Evolutionary conservation across 2,888 invertebrate species (phyloP).

Genomic region (Apodemia mormo): DNA sequence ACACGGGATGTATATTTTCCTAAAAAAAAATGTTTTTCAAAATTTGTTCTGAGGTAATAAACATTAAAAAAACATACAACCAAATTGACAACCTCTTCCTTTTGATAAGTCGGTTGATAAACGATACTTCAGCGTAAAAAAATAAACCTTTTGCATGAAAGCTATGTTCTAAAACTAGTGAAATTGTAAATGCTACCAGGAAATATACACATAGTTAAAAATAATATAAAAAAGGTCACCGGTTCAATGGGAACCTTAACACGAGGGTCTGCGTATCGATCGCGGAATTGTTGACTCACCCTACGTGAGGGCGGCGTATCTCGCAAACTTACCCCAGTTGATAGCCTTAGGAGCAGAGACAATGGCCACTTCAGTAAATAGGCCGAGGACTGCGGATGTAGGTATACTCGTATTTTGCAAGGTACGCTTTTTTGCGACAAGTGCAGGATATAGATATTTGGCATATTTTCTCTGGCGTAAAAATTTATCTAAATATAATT

Average conservation of each 20-base stretch:
- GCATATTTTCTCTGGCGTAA: neutral
- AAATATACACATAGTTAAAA: neutral
- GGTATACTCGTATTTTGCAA: neutral
- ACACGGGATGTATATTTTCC: no score
- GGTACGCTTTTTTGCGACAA: neutral
- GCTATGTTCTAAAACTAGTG: no score
- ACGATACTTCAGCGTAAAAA: no score
- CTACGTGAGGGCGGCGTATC: neutral
- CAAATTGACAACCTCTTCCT: no score
- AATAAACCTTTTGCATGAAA: no score
- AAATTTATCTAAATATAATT: no score
- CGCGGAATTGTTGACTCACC: neutral
- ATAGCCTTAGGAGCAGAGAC: conserved; percentile 19
- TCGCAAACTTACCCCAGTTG: conserved; percentile 12
- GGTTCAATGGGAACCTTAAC: conserved; percentile 13
- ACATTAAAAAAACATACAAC: no score
- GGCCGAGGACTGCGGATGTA: conserved; percentile 21
- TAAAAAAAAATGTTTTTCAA: no score
- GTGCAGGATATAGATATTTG: neutral
- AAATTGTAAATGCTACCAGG: neutral
- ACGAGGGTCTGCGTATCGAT: conserved; percentile 11
- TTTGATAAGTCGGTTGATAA: no score
- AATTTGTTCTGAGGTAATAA: no score
- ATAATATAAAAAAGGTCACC: conserved; percentile 5
- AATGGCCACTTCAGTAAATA: conserved; percentile 20